Conservation (phyloP, 30 jellyfish, hydroid and myxozoan species). For the Cassiopea xamachana region DNA sequence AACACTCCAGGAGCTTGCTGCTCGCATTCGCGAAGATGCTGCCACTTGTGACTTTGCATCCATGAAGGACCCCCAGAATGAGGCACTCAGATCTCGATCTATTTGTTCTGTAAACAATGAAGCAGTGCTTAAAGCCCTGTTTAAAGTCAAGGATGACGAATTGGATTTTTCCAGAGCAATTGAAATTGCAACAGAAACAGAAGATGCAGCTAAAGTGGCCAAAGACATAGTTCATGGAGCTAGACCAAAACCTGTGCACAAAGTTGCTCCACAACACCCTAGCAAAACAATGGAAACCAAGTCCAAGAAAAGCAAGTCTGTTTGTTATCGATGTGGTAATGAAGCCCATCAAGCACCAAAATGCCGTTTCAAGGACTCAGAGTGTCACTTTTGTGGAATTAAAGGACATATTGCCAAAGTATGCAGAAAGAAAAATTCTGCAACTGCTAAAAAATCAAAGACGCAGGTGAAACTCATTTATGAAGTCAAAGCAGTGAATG, state of each 20-base stretch:
- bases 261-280: too few relatives aligned
- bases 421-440: too few relatives aligned
- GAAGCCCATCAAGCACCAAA: too few relatives aligned
- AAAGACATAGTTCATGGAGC: neutral
- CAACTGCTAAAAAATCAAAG: too few relatives aligned
- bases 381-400: too few relatives aligned
- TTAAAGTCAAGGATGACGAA: slow-evolving; percentile 16
- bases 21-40: slow-evolving; percentile 62
- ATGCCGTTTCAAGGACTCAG: too few relatives aligned
- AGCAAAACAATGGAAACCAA: too few relatives aligned
- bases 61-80: slow-evolving; percentile 59
- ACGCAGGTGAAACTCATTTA: too few relatives aligned
- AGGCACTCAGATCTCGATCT: slow-evolving; percentile 40
- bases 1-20: slow-evolving; percentile 61
- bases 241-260: neutral
- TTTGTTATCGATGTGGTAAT: too few relatives aligned
- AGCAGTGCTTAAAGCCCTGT: slow-evolving; percentile 51
- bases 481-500: too few relatives aligned
- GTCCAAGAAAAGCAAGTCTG: too few relatives aligned
- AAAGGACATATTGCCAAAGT: too few relatives aligned
- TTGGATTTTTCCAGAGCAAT: slow-evolving; percentile 29
- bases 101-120: slow-evolving; percentile 44
- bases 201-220: slow-evolving; percentile 49
- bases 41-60: slow-evolving; percentile 57
- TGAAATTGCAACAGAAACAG: slow-evolving; percentile 44